Evolutionary conservation across 2,888 invertebrate genomes (phyloP).

Genomic region (Augiades crinisus): DNA sequence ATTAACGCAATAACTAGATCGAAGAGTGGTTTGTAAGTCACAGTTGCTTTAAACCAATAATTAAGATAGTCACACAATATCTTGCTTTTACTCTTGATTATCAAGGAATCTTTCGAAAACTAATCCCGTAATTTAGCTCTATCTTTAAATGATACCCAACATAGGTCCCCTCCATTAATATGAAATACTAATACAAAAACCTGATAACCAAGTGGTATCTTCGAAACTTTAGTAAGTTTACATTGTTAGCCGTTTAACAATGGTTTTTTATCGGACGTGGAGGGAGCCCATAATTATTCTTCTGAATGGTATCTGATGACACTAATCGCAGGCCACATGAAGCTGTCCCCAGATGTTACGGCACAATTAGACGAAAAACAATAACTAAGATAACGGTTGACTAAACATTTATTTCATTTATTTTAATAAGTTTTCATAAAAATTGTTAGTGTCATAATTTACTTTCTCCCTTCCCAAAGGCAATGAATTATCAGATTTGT

Average conservation of each 20-base stretch:
- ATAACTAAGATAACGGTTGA: no score
- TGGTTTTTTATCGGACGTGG: background rate
- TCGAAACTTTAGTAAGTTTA: background rate
- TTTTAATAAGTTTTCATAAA: no score
- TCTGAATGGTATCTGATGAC: conserved; percentile 1
- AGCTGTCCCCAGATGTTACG: conserved; percentile 10
- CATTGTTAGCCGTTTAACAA: background rate
- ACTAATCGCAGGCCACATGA: background rate
- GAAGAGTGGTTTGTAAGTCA: no score
- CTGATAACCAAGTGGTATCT: background rate
- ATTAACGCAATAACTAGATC: no score
- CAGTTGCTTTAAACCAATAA: background rate
- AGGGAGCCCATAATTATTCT: conserved; percentile 1
- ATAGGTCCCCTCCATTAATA: background rate
- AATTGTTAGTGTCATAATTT: no score
- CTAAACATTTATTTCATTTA: no score
- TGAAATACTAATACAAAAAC: background rate
- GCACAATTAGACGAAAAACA: background rate
- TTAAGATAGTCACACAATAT: no score
- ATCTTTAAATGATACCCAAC: background rate
- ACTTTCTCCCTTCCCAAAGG: background rate
- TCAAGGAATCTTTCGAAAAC: background rate
- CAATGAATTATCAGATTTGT: no score
- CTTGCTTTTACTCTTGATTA: background rate
- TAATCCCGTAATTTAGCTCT: background rate